These are phyloP conservation scores for Ibycter americanus DNA, from an alignment of 2,797 vertebrate genomes.

Conservation along the genomic window DNA sequence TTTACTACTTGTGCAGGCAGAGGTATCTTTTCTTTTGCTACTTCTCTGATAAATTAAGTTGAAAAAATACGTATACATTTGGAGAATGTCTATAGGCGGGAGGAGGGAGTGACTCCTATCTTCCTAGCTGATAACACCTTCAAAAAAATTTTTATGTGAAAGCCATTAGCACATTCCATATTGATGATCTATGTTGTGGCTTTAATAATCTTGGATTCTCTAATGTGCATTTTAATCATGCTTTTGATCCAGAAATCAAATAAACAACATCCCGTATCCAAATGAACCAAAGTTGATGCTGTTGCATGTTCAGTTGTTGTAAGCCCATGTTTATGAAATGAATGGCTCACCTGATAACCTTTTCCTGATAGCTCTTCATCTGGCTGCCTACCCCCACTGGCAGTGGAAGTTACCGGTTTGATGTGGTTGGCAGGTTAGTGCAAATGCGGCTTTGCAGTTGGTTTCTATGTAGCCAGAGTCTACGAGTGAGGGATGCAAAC, in stretches of 20 bases:
- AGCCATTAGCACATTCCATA: conserved; percentile 7
- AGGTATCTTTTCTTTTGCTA: background rate
- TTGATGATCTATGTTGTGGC: background rate
- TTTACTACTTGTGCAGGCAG: background rate
- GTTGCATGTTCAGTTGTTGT: background rate
- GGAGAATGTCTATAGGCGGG: background rate
- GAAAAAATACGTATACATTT: background rate
- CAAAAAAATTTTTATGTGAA: background rate
- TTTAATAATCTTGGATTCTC: background rate
- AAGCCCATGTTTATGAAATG: background rate
- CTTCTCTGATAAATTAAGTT: background rate
- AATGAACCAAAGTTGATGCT: background rate
- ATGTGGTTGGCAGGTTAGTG: background rate
- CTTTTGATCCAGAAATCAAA: conserved; percentile 12
- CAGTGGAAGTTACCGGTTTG: background rate
- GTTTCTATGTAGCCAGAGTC: background rate
- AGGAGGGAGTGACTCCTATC: background rate
- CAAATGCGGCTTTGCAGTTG: background rate
- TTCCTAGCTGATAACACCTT: background rate
- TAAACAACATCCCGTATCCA: background rate
- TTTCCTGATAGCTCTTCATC: background rate
- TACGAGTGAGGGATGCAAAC: background rate
- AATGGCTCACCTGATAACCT: conserved; percentile 22
- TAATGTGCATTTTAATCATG: background rate
- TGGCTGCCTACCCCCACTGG: background rate